A percentile compares a stretch with the other conserved stretches of the same genome.
These are phyloP conservation scores for silkworm (Bombyx mori) DNA, from an alignment of 1,140 invertebrate genomes.

Conservation along the genomic window DNA sequence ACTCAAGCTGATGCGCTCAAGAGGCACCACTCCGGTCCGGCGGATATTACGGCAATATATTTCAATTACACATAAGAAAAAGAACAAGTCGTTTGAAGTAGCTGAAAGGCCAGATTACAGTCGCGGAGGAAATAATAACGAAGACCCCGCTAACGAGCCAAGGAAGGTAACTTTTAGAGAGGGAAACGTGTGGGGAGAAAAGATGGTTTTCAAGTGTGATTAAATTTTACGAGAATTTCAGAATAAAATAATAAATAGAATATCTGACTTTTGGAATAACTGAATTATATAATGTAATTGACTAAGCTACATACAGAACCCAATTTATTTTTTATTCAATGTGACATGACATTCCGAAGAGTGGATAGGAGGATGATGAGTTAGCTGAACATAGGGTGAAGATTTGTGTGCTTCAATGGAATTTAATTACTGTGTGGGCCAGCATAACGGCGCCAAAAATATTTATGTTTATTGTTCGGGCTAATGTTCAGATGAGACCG, in stretches of 20 bases:
- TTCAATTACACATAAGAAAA: conserved; percentile 71
- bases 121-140: conserved; percentile 60
- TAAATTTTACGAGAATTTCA: conserved; percentile 22
- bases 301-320: no score
- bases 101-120: conserved; percentile 64
- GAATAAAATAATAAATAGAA: not conserved
- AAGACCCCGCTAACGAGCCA: conserved; percentile 52
- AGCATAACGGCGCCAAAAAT: conserved; percentile 57
- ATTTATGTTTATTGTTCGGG: conserved; percentile 60
- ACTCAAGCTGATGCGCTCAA: conserved; percentile 59
- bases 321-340: no score
- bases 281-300: no score
- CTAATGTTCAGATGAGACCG: conserved; percentile 49
- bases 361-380: not conserved
- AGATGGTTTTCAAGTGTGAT: conserved; percentile 28
- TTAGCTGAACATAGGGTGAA: conserved; percentile 31
- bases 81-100: conserved; percentile 68
- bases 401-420: conserved; percentile 63
- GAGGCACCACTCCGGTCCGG: conserved; percentile 52
- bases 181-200: conserved; percentile 38
- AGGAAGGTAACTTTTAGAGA: conserved; percentile 52
- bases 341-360: no score
- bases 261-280: no score
- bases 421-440: conserved; percentile 58
- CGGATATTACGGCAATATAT: conserved; percentile 70